Base-by-base conservation (phyloP, 2,797 vertebrate species). In the Coracias cyanogaster region DNA sequence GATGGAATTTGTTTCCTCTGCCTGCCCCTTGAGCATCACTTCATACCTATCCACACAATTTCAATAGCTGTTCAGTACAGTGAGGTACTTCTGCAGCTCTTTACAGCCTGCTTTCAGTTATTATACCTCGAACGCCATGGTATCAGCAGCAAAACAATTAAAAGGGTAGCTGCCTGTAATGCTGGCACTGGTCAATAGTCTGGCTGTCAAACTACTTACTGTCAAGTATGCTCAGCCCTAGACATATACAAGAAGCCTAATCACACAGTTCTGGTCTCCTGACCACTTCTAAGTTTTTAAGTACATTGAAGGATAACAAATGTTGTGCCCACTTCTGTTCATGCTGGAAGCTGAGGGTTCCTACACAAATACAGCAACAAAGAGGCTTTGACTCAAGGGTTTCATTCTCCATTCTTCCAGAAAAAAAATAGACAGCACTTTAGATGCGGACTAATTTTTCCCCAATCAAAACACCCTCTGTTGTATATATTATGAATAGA, bases 291-390 rank as follows among this genome's bases (percentile, higher is more conserved):
- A 41, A 20, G 80, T n/a, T 80, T 85, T 82, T 82, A 71, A 72
- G 45, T n/a, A 31, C 17, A 28, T 5, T 54, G 37, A 72, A 90
- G 58, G 8, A 33, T 41, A 86, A 35, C 21, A 89, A 93, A 82
- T 46, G 9, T 48, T 54, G 31, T 61, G 24, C 21, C 33, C 29
- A 10, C n/a, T 72, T 72, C 18, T n/a, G 11, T 26, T 72, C 16
- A 22, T 35, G 29, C 7, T 86, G 29, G 18, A 90, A 79, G n/a
- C 2, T 58, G 70, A 76, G 24, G 31, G 20, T 48, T 86, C 33
- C 81, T 74, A 39, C 43, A 72, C 4, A 93, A 94, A 86, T 52
- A 91, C 9, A 86, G n/a, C 48, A 66, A 78, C 33, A 94, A 86
- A 72, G 25, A 69, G 17, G 29, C 14, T 86, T 86, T 65, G 24